phyloP scores from a whole-genome alignment of 1,140 invertebrate species.

The Sarcophaga peregrina region DNA sequence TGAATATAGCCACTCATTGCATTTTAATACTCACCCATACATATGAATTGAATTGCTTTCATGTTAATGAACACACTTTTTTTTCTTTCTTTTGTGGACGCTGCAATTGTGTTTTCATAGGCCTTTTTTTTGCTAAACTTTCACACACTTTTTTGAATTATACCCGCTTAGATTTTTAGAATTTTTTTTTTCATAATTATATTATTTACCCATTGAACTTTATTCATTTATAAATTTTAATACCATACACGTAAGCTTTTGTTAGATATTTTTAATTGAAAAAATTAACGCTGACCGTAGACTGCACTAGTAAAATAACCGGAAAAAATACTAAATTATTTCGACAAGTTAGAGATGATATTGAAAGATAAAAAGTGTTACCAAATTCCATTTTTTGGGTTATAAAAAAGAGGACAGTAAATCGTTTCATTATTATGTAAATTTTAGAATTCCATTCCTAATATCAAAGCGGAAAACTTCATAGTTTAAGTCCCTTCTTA shows the following conservation, averaged over 20 bases:
- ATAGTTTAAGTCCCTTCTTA: too few relatives aligned
- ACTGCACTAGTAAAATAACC: neutral
- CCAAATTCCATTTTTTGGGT: too few relatives aligned
- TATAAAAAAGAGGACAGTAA: too few relatives aligned
- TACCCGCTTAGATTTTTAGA: neutral
- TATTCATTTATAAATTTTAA: neutral
- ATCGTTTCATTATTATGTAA: too few relatives aligned
- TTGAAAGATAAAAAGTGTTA: neutral
- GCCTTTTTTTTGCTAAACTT: neutral
- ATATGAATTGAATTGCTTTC: too few relatives aligned
- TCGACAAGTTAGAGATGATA: neutral
- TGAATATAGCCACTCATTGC: too few relatives aligned
- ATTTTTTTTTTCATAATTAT: neutral
- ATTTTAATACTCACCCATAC: too few relatives aligned
- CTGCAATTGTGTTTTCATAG: too few relatives aligned
- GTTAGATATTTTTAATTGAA: neutral
- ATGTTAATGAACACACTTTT: too few relatives aligned
- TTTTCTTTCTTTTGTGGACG: too few relatives aligned
- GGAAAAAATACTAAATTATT: neutral
- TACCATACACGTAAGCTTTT: neutral
- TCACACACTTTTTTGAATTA: neutral
- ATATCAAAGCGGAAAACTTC: too few relatives aligned
- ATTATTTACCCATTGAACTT: neutral
- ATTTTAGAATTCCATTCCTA: too few relatives aligned
- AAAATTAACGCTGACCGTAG: neutral